A percentile compares a stretch with the other conserved stretches of the same genome.
Conservation (phyloP, 1,140 invertebrate genomes). For the Rhagoletis zephyria region DNA sequence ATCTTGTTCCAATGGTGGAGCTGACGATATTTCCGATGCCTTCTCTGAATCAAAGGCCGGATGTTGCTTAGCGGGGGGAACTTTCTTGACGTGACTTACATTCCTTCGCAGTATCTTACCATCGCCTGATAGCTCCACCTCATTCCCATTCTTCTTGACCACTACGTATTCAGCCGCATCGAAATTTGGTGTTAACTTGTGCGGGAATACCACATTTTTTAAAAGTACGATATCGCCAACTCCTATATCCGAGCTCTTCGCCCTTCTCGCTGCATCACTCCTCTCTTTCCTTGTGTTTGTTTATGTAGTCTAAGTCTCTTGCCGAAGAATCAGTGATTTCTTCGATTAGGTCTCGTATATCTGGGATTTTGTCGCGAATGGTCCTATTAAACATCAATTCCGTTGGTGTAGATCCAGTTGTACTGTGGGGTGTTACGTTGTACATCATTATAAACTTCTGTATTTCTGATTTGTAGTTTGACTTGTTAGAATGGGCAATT, state of each 20-base stretch:
- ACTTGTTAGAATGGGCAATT: not conserved
- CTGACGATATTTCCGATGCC: too few species aligned
- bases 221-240: not conserved
- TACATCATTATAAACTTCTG: not conserved
- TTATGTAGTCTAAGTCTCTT: not conserved
- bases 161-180: not conserved
- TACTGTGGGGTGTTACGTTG: not conserved
- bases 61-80: not conserved
- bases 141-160: not conserved
- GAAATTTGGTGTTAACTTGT: not conserved
- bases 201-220: not conserved
- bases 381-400: not conserved
- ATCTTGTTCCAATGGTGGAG: too few species aligned
- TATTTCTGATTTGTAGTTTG: not conserved
- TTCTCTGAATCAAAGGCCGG: too few species aligned
- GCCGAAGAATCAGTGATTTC: not conserved
- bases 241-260: not conserved
- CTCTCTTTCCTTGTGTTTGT: not conserved
- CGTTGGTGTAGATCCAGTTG: not conserved
- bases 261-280: not conserved
- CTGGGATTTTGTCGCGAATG: not conserved
- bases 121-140: not conserved
- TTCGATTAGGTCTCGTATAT: not conserved
- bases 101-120: not conserved
- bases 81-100: not conserved